Conservation (phyloP, 2,888 invertebrate genomes). For the Prostheceraeus crozeri region DNA sequence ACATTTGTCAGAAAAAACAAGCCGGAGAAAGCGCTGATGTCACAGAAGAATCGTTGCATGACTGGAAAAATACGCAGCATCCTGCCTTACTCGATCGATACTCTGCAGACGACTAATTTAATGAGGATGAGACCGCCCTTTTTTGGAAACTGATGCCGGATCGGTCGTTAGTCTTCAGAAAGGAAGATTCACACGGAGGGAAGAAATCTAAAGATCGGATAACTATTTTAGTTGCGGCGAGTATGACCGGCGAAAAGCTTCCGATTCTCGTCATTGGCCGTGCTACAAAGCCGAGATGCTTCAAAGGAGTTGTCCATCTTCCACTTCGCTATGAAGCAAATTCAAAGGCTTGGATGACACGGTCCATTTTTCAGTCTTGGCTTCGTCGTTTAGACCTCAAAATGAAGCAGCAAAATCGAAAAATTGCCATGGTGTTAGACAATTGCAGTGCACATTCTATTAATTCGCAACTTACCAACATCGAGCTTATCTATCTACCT, state of each 20-base stretch:
- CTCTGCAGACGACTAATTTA: background rate
- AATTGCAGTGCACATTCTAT: too few species aligned
- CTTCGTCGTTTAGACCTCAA: too few species aligned
- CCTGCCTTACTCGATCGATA: too few species aligned
- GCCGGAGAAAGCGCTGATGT: background rate
- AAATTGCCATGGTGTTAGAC: too few species aligned
- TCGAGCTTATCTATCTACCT: too few species aligned
- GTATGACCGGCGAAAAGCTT: constrained; percentile 1
- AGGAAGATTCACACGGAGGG: constrained; percentile 13
- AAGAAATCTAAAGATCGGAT: constrained; percentile 19
- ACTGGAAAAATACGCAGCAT: background rate
- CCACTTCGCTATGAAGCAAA: constrained; percentile 2
- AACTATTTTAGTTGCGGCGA: background rate
- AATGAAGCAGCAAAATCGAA: too few species aligned
- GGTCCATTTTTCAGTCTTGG: too few species aligned
- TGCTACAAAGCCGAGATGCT: constrained; percentile 13
- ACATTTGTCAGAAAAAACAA: background rate
- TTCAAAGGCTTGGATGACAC: constrained; percentile 22
- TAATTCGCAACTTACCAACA: too few species aligned
- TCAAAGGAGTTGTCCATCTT: constrained; percentile 28
- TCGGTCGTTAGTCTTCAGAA: background rate
- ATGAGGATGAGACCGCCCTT: constrained; percentile 3
- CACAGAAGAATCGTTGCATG: background rate
- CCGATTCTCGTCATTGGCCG: background rate
- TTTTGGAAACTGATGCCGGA: constrained; percentile 26